These are phyloP conservation scores for Cartodere bifasciata DNA, from an alignment of 2,888 invertebrate species.

Conservation along the genomic window DNA sequence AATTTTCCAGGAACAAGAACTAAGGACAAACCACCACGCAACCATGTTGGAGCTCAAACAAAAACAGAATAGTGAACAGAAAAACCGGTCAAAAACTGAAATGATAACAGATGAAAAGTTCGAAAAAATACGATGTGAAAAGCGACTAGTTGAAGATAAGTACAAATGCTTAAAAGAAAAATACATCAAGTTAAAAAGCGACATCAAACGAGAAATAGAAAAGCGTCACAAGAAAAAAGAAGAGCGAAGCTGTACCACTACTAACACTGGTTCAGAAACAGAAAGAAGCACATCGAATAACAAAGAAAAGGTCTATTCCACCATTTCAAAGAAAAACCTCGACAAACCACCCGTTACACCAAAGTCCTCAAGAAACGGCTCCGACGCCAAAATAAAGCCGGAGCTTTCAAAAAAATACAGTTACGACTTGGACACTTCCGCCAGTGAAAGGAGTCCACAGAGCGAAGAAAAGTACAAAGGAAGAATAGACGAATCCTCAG, in stretches of 20 bases:
- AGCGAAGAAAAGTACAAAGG: conserved; percentile 30
- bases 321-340: conserved; percentile 14
- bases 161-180: conserved; percentile 72
- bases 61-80: conserved; percentile 42
- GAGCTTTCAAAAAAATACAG: conserved; percentile 30
- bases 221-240: conserved; percentile 55
- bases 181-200: conserved; percentile 65
- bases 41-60: conserved; percentile 50
- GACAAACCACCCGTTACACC: conserved; percentile 29
- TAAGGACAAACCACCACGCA: conserved; percentile 44
- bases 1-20: conserved; percentile 3
- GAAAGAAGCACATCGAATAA: conserved; percentile 65
- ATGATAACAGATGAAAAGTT: conserved; percentile 34
- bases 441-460: conserved; percentile 38
- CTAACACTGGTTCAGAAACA: conserved; percentile 60
- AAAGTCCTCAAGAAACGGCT: conserved; percentile 28
- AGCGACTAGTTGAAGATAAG: conserved; percentile 61
- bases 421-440: conserved; percentile 35
- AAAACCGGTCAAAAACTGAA: conserved; percentile 16
- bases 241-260: conserved; percentile 42
- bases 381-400: conserved; percentile 26
- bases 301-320: conserved; percentile 26
- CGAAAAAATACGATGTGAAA: conserved; percentile 56
- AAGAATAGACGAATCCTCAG: conserved; percentile 47
- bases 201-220: conserved; percentile 66